Evolutionary conservation across 2,797 vertebrate species (phyloP).

Genomic region (Apogon hyalosoma): DNA sequence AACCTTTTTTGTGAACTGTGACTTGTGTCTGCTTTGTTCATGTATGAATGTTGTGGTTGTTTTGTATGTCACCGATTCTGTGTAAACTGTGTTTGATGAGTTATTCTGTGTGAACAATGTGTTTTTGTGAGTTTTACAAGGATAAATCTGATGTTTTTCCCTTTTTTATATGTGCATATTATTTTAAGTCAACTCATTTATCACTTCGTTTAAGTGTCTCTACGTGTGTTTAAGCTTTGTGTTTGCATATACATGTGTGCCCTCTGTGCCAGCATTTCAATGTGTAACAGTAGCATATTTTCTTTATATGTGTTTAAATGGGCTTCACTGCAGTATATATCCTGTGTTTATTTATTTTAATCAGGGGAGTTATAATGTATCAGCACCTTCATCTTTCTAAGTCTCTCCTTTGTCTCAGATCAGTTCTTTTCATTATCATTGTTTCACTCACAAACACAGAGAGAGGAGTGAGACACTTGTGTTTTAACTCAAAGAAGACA

Average conservation of each 20-base stretch:
- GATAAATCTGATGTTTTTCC: constrained; percentile 32
- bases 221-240: constrained; percentile 38
- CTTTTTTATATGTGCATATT: constrained; percentile 45
- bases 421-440: constrained; percentile 11
- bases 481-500: not conserved
- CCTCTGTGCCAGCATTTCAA: constrained; percentile 27
- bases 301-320: constrained; percentile 30
- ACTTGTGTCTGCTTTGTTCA: constrained; percentile 66
- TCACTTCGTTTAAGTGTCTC: constrained; percentile 45
- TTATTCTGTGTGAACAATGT: constrained; percentile 38
- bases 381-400: constrained; percentile 26
- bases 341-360: constrained; percentile 37
- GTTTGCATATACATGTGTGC: constrained; percentile 50
- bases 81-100: constrained; percentile 41
- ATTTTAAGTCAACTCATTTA: constrained; percentile 38
- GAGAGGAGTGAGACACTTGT: constrained; percentile 9
- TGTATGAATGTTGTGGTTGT: constrained; percentile 75
- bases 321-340: constrained; percentile 43
- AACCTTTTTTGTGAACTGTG: constrained; percentile 71
- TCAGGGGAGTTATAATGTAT: constrained; percentile 15
- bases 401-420: constrained; percentile 4
- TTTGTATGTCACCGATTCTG: constrained; percentile 57
- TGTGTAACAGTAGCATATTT: constrained; percentile 34
- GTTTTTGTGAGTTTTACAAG: constrained; percentile 42
- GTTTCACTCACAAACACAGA: constrained; percentile 10